Evolutionary conservation across 2,113 vertebrate species (phyloP).

Genomic region (Podocnemis expansa): DNA sequence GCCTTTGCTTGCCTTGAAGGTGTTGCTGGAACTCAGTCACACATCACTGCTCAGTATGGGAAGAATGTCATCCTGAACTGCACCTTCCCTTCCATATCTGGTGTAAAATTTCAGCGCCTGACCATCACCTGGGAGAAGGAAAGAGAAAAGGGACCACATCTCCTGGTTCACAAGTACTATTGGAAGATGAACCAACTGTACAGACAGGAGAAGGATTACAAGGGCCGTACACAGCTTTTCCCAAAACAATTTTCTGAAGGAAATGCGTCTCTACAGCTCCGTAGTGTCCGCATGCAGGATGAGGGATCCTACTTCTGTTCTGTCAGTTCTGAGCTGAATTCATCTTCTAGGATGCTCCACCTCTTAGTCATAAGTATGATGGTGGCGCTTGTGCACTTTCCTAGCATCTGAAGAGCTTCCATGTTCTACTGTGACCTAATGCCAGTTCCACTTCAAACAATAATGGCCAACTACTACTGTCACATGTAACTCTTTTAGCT

Average conservation of each 20-base stretch:
- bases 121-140: neutral
- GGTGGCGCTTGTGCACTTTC: neutral
- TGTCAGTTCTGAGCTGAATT: neutral
- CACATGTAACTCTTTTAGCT: too few relatives aligned
- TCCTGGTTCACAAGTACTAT: neutral
- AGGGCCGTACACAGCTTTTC: neutral
- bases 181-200: neutral
- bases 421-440: too few relatives aligned
- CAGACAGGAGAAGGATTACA: neutral
- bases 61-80: neutral
- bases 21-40: neutral
- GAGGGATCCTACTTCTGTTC: neutral
- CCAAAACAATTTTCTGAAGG: neutral
- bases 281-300: neutral
- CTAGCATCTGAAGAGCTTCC: neutral
- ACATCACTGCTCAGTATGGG: neutral
- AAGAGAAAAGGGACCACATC: neutral
- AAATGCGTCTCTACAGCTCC: neutral
- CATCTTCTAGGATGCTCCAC: neutral
- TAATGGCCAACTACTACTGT: too few relatives aligned
- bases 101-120: neutral
- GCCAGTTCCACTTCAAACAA: too few relatives aligned
- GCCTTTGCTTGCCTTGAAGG: neutral
- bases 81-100: neutral
- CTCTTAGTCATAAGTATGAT: neutral